Percentiles rank a stretch among this genome's conserved stretches.
Evolutionary conservation across 2,888 invertebrate genomes (phyloP).

Genomic region (Periphyllus acericola): DNA sequence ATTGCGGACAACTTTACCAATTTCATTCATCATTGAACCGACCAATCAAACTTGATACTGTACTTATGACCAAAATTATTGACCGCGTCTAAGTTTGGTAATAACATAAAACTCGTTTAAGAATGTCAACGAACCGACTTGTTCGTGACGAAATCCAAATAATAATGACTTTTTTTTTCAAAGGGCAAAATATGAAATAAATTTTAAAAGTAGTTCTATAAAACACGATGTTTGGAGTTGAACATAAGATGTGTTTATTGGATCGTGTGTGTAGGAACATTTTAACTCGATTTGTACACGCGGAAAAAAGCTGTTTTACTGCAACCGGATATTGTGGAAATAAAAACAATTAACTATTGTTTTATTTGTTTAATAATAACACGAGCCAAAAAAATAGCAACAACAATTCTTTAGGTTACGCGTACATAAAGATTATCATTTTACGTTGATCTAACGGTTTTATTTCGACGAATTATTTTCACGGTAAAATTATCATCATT

Average conservation of each 20-base stretch:
- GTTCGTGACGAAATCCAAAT: slow-evolving; percentile 43
- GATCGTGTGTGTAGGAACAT: neutral
- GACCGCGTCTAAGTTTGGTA: slow-evolving; percentile 21
- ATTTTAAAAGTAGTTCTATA: slow-evolving; percentile 16
- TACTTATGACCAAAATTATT: slow-evolving; percentile 50
- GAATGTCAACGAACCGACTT: slow-evolving; percentile 45
- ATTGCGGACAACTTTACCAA: neutral
- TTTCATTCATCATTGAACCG: slow-evolving; percentile 1
- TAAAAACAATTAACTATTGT: slow-evolving; percentile 19
- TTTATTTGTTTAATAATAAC: slow-evolving; percentile 21
- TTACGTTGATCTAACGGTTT: neutral
- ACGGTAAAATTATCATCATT: neutral
- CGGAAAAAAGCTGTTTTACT: slow-evolving; percentile 12
- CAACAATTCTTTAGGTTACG: neutral
- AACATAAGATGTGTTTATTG: neutral
- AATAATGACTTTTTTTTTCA: neutral
- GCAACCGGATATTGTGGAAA: slow-evolving; percentile 32
- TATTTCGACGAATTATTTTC: neutral
- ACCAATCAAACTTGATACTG: slow-evolving; percentile 41
- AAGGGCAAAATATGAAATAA: neutral
- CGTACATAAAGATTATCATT: slow-evolving; percentile 10
- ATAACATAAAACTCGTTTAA: slow-evolving; percentile 47
- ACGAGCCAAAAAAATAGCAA: neutral
- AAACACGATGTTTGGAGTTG: neutral
- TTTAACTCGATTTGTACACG: neutral